phyloP scores from a whole-genome alignment of 2,888 invertebrate genomes.

The Noctua comes region DNA sequence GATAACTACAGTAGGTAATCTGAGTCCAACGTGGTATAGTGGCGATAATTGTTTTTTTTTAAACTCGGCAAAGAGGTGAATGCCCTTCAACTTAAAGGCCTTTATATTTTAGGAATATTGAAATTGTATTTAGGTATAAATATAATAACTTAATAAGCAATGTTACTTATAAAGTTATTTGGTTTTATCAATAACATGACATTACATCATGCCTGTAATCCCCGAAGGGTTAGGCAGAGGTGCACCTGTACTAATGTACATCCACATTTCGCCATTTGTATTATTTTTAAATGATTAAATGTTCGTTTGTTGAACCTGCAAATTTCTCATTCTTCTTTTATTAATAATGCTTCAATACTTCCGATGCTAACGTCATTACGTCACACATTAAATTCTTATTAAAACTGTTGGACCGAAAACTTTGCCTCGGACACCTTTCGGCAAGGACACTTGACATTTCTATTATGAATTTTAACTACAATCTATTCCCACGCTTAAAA shows the following conservation, averaged over 20 bases:
- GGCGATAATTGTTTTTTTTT: too few relatives aligned
- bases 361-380: constrained; percentile 19
- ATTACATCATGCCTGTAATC: neutral
- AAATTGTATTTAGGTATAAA: neutral
- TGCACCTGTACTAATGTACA: too few relatives aligned
- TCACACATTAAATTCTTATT: constrained; percentile 33
- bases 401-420: constrained; percentile 49
- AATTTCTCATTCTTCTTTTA: constrained; percentile 20
- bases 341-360: constrained; percentile 27
- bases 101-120: neutral
- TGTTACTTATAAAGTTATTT: neutral
- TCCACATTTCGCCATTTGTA: too few relatives aligned
- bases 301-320: neutral
- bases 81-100: neutral
- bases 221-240: too few relatives aligned
- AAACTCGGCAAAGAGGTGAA: too few relatives aligned
- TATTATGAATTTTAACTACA: constrained; percentile 39
- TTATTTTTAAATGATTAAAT: too few relatives aligned
- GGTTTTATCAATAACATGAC: neutral
- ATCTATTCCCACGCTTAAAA: constrained; percentile 67
- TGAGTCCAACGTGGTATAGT: neutral
- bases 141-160: neutral
- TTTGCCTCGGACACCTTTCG: constrained; percentile 53
- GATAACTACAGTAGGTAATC: neutral
- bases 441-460: constrained; percentile 62